Percentiles rank a stretch among this genome's conserved stretches.
These are phyloP conservation scores for Drosophila leontia DNA, from an alignment of 1,140 invertebrate genomes.

Conservation along the genomic window DNA sequence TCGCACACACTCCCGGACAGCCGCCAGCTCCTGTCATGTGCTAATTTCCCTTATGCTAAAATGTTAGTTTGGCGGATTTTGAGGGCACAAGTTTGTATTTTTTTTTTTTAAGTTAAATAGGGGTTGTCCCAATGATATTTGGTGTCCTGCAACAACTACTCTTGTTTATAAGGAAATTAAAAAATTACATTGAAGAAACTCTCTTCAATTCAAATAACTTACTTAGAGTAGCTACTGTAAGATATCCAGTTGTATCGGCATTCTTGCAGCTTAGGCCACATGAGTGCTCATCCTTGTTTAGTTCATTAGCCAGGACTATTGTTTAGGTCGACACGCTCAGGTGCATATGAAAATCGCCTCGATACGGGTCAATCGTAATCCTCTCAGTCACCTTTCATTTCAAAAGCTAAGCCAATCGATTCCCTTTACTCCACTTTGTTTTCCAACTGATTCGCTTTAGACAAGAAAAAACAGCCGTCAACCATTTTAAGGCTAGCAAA, in stretches of 20 bases:
- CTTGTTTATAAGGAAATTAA: neutral
- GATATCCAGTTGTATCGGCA: too few species aligned
- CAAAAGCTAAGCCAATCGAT: slow-evolving; percentile 34
- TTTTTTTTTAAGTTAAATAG: slow-evolving; percentile 1
- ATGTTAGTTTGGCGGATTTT: slow-evolving; percentile 38
- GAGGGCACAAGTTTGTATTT: slow-evolving; percentile 11
- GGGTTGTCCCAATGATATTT: too few species aligned
- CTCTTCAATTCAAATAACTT: neutral
- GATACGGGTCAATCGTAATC: slow-evolving; percentile 58
- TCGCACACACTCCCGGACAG: slow-evolving; percentile 20
- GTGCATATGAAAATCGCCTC: slow-evolving; percentile 34
- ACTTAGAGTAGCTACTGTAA: neutral
- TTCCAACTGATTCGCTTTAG: slow-evolving; percentile 5
- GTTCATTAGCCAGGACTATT: slow-evolving; percentile 31
- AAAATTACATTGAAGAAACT: neutral
- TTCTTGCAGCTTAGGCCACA: slow-evolving; percentile 1
- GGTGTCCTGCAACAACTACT: neutral
- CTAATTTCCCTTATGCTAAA: slow-evolving; percentile 25
- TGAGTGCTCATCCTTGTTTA: slow-evolving; percentile 14
- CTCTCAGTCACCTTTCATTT: slow-evolving; percentile 56
- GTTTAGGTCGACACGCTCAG: slow-evolving; percentile 15
- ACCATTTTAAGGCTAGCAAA: slow-evolving; percentile 34
- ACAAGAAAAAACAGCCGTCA: slow-evolving; percentile 34
- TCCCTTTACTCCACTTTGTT: slow-evolving; percentile 10
- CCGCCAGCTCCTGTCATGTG: slow-evolving; percentile 6